A percentile compares a stretch with the other conserved stretches of the same genome.
Conservation (phyloP, 2,888 invertebrate genomes). For the Vanessa cardui region DNA sequence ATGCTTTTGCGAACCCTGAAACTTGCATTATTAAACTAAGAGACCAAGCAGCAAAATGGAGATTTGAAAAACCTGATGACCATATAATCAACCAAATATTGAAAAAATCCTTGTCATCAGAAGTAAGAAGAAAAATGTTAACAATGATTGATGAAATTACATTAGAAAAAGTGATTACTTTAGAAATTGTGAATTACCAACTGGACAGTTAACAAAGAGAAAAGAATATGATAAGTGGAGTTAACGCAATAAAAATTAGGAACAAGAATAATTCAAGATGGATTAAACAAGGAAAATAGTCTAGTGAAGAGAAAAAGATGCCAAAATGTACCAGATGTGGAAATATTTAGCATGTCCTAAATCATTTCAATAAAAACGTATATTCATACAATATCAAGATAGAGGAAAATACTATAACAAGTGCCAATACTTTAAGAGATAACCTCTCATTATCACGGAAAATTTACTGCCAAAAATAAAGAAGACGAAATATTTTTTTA, state of each 20-base stretch:
- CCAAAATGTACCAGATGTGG: slow-evolving; percentile 14
- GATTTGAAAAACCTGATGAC: no score
- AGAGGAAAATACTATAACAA: not conserved
- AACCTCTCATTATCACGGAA: slow-evolving; percentile 42
- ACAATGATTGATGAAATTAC: slow-evolving; percentile 10
- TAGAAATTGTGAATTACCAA: slow-evolving; percentile 18
- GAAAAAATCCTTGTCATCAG: no score
- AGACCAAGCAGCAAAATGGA: no score
- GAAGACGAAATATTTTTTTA: slow-evolving; percentile 42
- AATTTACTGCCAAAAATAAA: slow-evolving; percentile 42
- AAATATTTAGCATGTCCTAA: slow-evolving; percentile 1
- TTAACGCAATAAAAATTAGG: slow-evolving; percentile 13
- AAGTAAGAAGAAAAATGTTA: slow-evolving; percentile 8
- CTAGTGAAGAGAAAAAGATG: not conserved
- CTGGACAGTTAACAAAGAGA: slow-evolving; percentile 9
- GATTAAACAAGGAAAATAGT: not conserved
- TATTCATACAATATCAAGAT: not conserved
- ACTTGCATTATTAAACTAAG: no score
- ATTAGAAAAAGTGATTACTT: slow-evolving; percentile 15
- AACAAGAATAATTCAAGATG: slow-evolving; percentile 12
- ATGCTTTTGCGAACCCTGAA: no score
- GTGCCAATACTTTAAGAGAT: slow-evolving; percentile 31
- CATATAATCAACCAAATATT: no score
- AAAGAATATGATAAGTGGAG: not conserved
- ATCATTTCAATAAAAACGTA: slow-evolving; percentile 27